Base-by-base conservation (phyloP, 2,113 vertebrate species). In the Caracal caracal region DNA sequence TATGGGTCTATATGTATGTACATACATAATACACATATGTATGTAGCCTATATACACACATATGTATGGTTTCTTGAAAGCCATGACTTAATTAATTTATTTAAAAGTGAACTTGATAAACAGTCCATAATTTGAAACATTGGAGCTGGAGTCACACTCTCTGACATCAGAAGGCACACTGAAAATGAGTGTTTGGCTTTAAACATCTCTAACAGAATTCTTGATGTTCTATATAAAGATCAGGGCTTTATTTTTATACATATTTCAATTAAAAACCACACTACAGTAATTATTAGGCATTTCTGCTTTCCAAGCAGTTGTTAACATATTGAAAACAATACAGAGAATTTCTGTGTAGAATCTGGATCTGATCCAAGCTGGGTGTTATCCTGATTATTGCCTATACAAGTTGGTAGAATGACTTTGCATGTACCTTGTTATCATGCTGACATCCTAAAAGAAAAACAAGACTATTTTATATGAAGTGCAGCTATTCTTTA, bases 41-140 rank as follows among this genome's bases (percentile, higher is more conserved):
- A 70, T 35, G n/a, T 10, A 40, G 22, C 28, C 63, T 24, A 11
- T 22, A 37, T 71, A 70, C n/a, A 70, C 66, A 70, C 66, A 59
- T 9, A 35, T 10, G n/a, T 20, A 40, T 73, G 33, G 66, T 85
- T 66, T 66, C 11, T 84, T 49, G 40, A 49, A 1, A 99, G 99
- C 97, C 99, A 99, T 24, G 99, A 99, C 19, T 98, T 99, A 97
- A 99, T 99, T 98, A 99, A 99, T 98, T 99, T 99, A 0, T 99
- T 99, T 92, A 99, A 99, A 98, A 99, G 97, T 0, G 99, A 99
- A 92, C 99, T 99, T 6, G 99, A 99, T 91, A 99, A 99, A 97
- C 99, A 99, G 98, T 99, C 99, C 90, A 99, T 99, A 98, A 99
- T 99, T 98, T 99, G 99, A 92, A 99, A 99, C 97, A 99, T 99